Conservation (phyloP, 2,113 vertebrate species). For the Sakesphorus luctuosus region DNA sequence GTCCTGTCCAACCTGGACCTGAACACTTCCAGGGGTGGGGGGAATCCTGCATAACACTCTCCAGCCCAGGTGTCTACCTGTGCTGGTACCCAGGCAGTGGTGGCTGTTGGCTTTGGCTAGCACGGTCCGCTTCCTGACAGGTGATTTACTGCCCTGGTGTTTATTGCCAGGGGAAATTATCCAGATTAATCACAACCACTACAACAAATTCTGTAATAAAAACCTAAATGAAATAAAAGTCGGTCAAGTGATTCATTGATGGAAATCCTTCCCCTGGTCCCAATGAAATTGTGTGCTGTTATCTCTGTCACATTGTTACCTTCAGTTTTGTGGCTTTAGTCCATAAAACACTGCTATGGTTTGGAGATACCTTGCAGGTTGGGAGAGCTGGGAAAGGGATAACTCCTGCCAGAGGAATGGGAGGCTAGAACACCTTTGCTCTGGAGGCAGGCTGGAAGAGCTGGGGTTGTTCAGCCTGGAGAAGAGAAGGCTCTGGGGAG, state of each 20-base stretch:
- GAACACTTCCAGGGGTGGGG: background rate
- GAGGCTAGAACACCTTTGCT: background rate
- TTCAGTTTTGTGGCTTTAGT: background rate
- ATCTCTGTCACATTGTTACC: background rate
- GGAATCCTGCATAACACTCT: background rate
- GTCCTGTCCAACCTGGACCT: background rate
- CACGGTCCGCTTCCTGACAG: background rate
- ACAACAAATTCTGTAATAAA: background rate
- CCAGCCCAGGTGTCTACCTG: rapidly evolving
- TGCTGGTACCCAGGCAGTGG: too few species aligned
- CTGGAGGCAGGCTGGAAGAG: background rate
- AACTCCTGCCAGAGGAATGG: background rate
- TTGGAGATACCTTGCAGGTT: background rate
- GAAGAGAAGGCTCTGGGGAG: background rate
- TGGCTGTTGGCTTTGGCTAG: background rate
- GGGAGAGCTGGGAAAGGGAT: background rate
- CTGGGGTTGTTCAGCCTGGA: background rate
- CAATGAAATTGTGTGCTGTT: background rate
- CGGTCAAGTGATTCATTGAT: background rate
- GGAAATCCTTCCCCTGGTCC: background rate
- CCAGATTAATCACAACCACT: constrained; percentile 21
- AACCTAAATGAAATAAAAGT: background rate
- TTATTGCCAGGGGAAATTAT: background rate
- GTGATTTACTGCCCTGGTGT: background rate
- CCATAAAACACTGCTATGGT: background rate